These are phyloP conservation scores for Chymomyza caudatula DNA, from an alignment of 2,888 invertebrate species.

Conservation along the genomic window DNA sequence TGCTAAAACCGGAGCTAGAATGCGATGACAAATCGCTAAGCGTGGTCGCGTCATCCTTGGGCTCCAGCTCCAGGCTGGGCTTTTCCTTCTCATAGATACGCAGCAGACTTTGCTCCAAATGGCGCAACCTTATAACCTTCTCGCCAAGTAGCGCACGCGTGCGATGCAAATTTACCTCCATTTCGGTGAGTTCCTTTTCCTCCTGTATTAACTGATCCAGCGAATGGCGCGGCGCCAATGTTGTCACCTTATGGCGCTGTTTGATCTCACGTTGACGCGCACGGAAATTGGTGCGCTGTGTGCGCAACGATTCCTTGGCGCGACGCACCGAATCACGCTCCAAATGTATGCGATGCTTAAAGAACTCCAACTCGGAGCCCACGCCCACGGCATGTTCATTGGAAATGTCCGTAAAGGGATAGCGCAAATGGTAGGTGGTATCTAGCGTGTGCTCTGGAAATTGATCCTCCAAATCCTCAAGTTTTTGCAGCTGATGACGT, in stretches of 20 bases:
- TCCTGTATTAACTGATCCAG: constrained; percentile 81
- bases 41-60: constrained; percentile 81
- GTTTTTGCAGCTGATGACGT: constrained; percentile 87
- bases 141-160: constrained; percentile 89
- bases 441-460: constrained; percentile 85
- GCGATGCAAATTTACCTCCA: constrained; percentile 90
- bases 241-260: constrained; percentile 75
- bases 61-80: constrained; percentile 71
- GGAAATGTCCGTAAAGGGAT: constrained; percentile 87
- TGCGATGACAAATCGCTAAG: constrained; percentile 84
- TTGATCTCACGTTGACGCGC: constrained; percentile 82
- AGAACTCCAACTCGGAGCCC: constrained; percentile 87
- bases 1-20: constrained; percentile 81
- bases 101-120: constrained; percentile 87
- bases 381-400: constrained; percentile 71
- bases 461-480: constrained; percentile 90
- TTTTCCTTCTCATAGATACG: constrained; percentile 79
- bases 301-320: constrained; percentile 86
- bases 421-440: constrained; percentile 87
- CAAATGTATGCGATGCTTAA: constrained; percentile 88
- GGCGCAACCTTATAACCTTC: constrained; percentile 88
- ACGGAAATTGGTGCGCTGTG: constrained; percentile 84
- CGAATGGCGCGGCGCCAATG: constrained; percentile 61
- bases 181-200: constrained; percentile 89
- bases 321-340: constrained; percentile 90